Evolutionary conservation across 2,797 vertebrate species (phyloP), one percentile per base, ranked within the genome.

Genomic region (Morelia viridis): DNA sequence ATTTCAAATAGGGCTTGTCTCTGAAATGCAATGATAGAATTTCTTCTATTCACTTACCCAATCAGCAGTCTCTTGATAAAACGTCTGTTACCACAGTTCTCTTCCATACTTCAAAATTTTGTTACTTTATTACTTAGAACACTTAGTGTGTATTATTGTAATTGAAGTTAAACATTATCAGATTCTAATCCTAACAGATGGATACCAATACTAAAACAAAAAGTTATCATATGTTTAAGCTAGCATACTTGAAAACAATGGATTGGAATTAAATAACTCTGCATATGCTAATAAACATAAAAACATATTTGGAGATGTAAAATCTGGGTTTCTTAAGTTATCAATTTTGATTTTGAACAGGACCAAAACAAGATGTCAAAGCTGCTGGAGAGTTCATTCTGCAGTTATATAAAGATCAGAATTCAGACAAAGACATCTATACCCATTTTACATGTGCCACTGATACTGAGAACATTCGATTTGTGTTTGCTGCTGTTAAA

Each of bases 391-490:
- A 99, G 65, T 99, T 99, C 95, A 99, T 99, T 97, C 97, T 99
- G 92, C 98, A 98, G 94, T 98, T 99, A 96, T 99, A 99, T 94
- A 97, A 98, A 96, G 98, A 98, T 62, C 98, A 99, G 97, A 98
- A 99, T 95, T 98, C 98, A 0, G 98, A 99, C 93, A 98, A 98
- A 92, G 98, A 98, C 92, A 96, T 98, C 95, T 99, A 99, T 91
- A 97, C 98, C 28, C 98, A 99, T 96, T 98, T 99, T 96, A 99
- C 98, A 53, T 99, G 98, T 41, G 98, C 98, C 92, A 99, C 98
- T 0, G 98, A 99, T 96, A 99, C 98, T 0, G 98, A 99, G 96
- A 99, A 99, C 93, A 99, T 98, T 96, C 96, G 97, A 94, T 98
- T 99, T 2, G 97, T 99, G 94, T 99, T 99, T 0, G 97, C 97